Evolutionary conservation across 2,888 invertebrate species (phyloP).

Genomic region (Machimus atricapillus): DNA sequence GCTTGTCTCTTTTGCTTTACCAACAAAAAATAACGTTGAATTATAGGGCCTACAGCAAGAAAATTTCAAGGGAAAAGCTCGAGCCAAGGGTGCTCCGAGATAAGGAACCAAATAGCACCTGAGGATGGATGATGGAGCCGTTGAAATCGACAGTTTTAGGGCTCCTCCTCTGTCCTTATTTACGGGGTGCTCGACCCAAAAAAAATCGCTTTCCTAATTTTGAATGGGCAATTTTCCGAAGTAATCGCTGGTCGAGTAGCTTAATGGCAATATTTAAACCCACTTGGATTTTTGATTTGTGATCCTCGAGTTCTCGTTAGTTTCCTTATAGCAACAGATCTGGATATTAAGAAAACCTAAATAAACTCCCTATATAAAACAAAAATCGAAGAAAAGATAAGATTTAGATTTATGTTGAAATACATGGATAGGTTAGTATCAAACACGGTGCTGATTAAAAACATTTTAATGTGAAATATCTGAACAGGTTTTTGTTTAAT

Average conservation of each 20-base stretch:
- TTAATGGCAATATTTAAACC: not conserved
- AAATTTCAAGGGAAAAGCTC: not conserved
- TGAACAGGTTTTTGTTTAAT: no score
- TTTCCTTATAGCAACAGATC: no score
- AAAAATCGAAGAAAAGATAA: no score
- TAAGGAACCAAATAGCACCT: not conserved
- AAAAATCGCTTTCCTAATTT: not conserved
- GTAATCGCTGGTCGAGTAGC: not conserved
- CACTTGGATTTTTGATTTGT: not conserved
- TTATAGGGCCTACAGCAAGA: slow-evolving; percentile 15
- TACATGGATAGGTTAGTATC: no score
- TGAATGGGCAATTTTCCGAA: not conserved
- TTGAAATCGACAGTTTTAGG: slow-evolving; percentile 14
- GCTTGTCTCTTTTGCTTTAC: not conserved
- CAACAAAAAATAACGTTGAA: not conserved
- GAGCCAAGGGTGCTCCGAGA: not conserved
- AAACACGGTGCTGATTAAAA: no score
- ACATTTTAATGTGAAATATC: no score
- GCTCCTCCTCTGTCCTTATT: not conserved
- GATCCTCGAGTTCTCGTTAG: not conserved
- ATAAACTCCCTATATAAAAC: no score
- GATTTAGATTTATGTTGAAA: no score
- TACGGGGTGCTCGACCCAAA: not conserved
- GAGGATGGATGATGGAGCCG: not conserved
- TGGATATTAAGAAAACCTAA: no score